phyloP scores from a whole-genome alignment of 1,140 invertebrate genomes.

The Philaenus spumarius region DNA sequence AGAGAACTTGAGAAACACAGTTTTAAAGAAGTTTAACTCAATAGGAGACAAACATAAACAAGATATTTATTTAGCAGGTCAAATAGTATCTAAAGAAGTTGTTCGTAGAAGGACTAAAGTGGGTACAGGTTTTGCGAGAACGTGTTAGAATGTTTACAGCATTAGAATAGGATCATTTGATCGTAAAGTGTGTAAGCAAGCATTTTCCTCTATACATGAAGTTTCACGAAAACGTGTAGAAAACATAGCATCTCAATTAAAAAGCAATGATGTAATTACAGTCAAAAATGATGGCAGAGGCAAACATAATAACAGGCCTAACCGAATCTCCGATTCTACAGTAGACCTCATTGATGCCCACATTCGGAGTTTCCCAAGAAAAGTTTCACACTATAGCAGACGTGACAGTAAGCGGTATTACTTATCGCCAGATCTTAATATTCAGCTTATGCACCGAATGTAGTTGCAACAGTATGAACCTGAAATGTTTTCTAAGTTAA shows the following conservation, averaged over 20 bases:
- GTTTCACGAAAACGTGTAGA: no score
- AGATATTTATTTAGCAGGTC: no score
- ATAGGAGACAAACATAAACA: no score
- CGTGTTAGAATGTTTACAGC: not conserved
- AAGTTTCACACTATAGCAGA: conserved; percentile 1
- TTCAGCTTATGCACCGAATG: not conserved
- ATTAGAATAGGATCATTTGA: no score
- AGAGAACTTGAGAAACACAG: not conserved
- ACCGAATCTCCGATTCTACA: not conserved
- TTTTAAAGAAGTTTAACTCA: conserved; percentile 3
- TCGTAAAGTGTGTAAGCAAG: not conserved
- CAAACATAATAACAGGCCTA: not conserved
- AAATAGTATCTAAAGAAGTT: no score
- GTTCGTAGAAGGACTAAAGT: not conserved
- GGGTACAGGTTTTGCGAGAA: no score
- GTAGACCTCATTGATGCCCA: not conserved
- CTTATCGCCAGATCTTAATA: not conserved
- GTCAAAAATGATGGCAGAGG: not conserved
- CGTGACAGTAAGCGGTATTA: not conserved
- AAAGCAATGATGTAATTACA: not conserved
- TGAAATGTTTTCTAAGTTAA: conserved; percentile 1
- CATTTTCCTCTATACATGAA: not conserved
- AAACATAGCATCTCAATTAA: no score
- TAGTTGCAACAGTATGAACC: not conserved
- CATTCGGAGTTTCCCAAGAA: not conserved